Evolutionary conservation across 2,797 vertebrate genomes (phyloP).

Genomic region (Pelobates cultripes): DNA sequence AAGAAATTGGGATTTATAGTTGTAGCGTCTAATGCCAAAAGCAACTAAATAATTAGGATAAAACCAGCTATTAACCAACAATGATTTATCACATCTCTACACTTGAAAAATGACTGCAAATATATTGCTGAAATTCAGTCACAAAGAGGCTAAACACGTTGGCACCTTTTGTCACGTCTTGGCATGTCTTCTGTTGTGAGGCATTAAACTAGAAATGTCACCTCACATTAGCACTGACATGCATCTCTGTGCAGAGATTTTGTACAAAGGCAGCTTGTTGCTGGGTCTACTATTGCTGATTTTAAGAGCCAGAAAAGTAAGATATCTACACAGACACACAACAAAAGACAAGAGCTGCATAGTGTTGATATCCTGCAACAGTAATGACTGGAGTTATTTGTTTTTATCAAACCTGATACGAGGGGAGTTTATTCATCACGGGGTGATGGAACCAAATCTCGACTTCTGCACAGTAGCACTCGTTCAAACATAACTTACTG

Average conservation of each 20-base stretch:
- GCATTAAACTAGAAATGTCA: conserved; percentile 51
- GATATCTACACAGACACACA: conserved; percentile 10
- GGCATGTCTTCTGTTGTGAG: conserved; percentile 47
- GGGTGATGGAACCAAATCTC: conserved; percentile 37
- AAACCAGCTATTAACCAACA: conserved; percentile 25
- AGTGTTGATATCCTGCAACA: conserved; percentile 12
- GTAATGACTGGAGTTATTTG: conserved; percentile 28
- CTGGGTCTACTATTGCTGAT: conserved; percentile 1
- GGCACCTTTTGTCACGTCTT: conserved; percentile 51
- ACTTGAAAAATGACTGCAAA: conserved; percentile 16
- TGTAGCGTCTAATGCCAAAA: not conserved
- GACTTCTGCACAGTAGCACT: conserved; percentile 4
- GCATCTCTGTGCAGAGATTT: conserved; percentile 40
- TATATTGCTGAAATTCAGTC: conserved; percentile 38
- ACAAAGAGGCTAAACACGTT: conserved; percentile 33
- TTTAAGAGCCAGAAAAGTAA: conserved; percentile 29
- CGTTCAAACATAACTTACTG: conserved; percentile 37
- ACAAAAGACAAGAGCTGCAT: not conserved
- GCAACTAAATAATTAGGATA: conserved; percentile 12
- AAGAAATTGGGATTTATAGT: no score
- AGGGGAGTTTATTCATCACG: conserved; percentile 18
- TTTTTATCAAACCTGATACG: conserved; percentile 12
- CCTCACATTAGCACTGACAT: conserved; percentile 48
- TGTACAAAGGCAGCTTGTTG: conserved; percentile 15
- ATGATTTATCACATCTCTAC: conserved; percentile 31